phyloP scores from a whole-genome alignment of 1,140 invertebrate species.

The Drosophila suzukii region DNA sequence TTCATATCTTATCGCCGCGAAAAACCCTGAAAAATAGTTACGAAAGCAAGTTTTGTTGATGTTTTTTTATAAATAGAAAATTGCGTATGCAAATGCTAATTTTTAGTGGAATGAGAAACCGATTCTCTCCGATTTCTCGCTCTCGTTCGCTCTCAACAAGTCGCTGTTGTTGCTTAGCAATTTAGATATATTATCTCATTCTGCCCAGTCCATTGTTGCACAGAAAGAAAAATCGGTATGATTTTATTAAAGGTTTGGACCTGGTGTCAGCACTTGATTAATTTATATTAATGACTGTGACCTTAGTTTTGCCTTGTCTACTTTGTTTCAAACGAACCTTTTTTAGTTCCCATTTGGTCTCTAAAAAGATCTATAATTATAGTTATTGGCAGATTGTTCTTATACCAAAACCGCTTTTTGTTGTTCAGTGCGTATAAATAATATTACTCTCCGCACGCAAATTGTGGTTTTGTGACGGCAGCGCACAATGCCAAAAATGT shows the following conservation, averaged over 20 bases:
- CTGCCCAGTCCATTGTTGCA: constrained; percentile 31
- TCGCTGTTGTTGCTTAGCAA: constrained; percentile 80
- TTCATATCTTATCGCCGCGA: constrained; percentile 33
- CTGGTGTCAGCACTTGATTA: no score
- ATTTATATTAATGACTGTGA: neutral
- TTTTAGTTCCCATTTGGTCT: no score
- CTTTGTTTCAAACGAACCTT: no score
- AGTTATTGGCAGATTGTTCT: no score
- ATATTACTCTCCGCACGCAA: constrained; percentile 23
- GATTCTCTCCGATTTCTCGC: constrained; percentile 10
- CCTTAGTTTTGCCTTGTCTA: no score
- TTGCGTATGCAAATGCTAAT: constrained; percentile 83
- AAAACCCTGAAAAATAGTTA: constrained; percentile 55
- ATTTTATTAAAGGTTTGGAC: neutral
- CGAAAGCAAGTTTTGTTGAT: constrained; percentile 68
- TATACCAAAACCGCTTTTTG: neutral
- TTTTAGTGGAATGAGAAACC: constrained; percentile 30
- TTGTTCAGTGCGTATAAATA: constrained; percentile 19
- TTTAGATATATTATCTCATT: constrained; percentile 71
- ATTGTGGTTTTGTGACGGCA: constrained; percentile 52
- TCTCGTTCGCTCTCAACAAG: constrained; percentile 52
- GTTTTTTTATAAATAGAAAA: constrained; percentile 84
- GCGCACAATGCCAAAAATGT: constrained; percentile 46
- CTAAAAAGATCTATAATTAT: no score
- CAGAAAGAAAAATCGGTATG: constrained; percentile 5